Base-by-base conservation (phyloP, 2,888 invertebrate genomes). In the Drosophila pseudotakahashii region DNA sequence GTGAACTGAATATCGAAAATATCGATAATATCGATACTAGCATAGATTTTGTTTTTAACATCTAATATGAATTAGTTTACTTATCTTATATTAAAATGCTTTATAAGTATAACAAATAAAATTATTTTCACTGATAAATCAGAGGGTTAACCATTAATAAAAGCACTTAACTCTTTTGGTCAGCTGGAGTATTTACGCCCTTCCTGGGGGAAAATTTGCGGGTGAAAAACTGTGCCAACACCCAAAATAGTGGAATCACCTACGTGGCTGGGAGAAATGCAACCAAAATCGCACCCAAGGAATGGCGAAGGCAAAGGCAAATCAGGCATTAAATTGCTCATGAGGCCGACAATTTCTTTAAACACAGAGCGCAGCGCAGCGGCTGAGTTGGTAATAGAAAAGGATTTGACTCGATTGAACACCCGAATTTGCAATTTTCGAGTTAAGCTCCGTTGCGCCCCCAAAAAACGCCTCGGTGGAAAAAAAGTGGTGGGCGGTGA, bases 381-480 rank as follows among this genome's bases (percentile, higher is more conserved):
- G 48, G 36, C 42, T 26, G 58, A 73, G 53, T 73, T 64, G 73
- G 86, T 82, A 78, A 81, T 80, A 85, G 85, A 83, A 84, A 84
- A 87, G 79, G 76, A 84, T 81, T 73, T 64, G 63, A 79, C 63
- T 61, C 73, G 67, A 83, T 81, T 86, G 81, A 79, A 75, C 82
- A 87, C 78, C 85, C 88, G 86, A 83, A 83, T 88, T 83, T 83
- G 88, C 78, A 88, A 88, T 83, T 83, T 83, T 88, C 88, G 77
- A 84, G 82, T 79, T 85, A 88, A 75, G 76, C 88, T 63, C 76
- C 70, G 59, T 66, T 78, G 75, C 79, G 69, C 55, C 63, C 48
- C 70, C 42, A 64, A 37, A 37, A 36, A 37, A 36, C 54, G 32
- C 47, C 66, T 39, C 23, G 32, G 34, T 2, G 30, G 2, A 30